A percentile compares a stretch with the other conserved stretches of the same genome.
phyloP scores from a whole-genome alignment of 2,797 vertebrate species.

The Nothura maculosa region DNA sequence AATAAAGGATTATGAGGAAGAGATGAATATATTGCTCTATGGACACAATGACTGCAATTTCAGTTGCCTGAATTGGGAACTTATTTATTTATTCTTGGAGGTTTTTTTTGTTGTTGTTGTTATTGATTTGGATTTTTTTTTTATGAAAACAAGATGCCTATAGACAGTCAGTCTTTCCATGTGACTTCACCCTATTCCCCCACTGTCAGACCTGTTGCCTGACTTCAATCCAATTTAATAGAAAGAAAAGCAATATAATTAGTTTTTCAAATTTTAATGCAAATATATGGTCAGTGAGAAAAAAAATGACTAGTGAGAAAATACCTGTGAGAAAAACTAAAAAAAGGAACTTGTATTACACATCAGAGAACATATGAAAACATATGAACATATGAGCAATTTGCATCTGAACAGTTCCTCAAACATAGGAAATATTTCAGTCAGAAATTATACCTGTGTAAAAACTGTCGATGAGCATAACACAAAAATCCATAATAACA shows the following conservation, averaged over 20 bases:
- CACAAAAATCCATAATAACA: not conserved
- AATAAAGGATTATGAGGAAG: not conserved
- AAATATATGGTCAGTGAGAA: not conserved
- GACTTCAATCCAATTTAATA: not conserved
- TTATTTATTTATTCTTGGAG: not conserved
- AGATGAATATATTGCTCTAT: not conserved
- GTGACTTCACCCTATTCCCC: not conserved
- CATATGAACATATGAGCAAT: not conserved
- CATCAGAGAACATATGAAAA: not conserved
- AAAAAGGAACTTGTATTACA: not conserved
- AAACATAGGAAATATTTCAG: not conserved
- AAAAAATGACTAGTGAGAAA: not conserved
- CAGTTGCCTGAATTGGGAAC: not conserved
- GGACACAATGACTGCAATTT: not conserved
- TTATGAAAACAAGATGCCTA: not conserved
- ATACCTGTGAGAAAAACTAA: not conserved
- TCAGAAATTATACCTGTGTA: not conserved
- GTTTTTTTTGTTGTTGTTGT: not conserved
- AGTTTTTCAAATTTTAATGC: not conserved
- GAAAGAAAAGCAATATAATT: not conserved
- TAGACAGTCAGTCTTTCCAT: not conserved
- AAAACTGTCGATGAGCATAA: not conserved
- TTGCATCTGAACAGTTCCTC: not conserved
- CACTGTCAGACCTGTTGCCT: not conserved
- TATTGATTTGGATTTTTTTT: too few species aligned